phyloP scores from a whole-genome alignment of 2,888 invertebrate genomes.

The Ypsolopha sequella region DNA sequence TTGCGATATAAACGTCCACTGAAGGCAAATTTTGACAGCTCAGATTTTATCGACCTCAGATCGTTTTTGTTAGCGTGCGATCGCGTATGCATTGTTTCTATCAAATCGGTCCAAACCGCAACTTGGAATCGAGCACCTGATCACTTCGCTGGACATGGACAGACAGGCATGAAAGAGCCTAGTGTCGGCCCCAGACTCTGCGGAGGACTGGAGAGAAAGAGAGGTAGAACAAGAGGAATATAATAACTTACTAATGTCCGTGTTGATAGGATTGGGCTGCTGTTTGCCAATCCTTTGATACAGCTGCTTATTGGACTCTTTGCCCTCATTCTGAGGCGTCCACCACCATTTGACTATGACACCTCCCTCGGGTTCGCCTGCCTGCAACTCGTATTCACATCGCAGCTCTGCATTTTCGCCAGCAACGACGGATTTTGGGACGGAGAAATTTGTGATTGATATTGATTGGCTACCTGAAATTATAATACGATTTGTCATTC shows the following conservation, averaged over 20 bases:
- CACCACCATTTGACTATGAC: slow-evolving; percentile 53
- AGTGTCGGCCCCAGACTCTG: no score
- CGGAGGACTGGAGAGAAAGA: no score
- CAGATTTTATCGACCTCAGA: no score
- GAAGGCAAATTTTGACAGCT: no score
- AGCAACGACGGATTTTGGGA: slow-evolving; percentile 30
- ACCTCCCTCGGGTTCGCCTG: slow-evolving; percentile 15
- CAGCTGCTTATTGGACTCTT: slow-evolving; percentile 24
- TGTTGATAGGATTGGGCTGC: slow-evolving; percentile 9
- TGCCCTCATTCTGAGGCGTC: slow-evolving; percentile 23
- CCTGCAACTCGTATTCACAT: slow-evolving; percentile 27
- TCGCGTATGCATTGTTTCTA: no score
- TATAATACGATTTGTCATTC: not conserved
- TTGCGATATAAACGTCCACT: no score
- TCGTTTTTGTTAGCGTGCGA: no score
- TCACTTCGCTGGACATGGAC: no score
- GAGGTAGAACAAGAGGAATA: no score
- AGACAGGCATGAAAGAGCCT: no score
- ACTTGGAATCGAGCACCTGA: no score
- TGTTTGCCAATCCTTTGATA: slow-evolving; percentile 37
- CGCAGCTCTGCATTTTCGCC: slow-evolving; percentile 33
- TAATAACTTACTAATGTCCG: slow-evolving; percentile 16
- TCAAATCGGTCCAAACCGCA: no score
- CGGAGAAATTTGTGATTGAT: slow-evolving; percentile 40
- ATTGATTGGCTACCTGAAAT: slow-evolving; percentile 40